Base-by-base conservation (phyloP, 2,797 vertebrate genomes). In the Clarias platycephalus region DNA sequence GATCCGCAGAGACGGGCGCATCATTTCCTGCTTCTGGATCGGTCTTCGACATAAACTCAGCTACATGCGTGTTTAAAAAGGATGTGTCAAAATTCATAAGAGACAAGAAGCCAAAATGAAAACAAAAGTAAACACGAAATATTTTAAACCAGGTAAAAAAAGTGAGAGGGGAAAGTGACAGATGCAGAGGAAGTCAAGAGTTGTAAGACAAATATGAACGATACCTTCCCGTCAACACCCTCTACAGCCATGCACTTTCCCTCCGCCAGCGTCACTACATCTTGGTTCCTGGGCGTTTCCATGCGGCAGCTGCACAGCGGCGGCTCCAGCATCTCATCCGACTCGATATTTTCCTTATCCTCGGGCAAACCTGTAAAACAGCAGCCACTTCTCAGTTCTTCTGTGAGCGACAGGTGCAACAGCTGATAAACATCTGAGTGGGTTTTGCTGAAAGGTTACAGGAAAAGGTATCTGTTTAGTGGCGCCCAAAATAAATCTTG, bases 201-300 rank as follows among this genome's bases (percentile, higher is more conserved):
- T 40, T 7, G 76, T 40, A 24, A 78, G 34, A 78, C 6, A 79
- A 12, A 85, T 3, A 60, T 49, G 18, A 84, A 53, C 20, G 88
- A 90, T 94, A 99, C 98, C 95, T 95, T 95, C 3, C 96, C 96
- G 67, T 98, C 96, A 57, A 93, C 89, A 0, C 96, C 96, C 91
- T 99, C 98, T 0, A 96, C 96, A 83, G 98, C 98, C 98, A 99
- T 99, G 93, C 98, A 99, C 91, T 96, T 97, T 92, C 97, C 96
- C 88, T 97, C 96, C 80, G 93, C 92, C 18, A 95, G 84, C 0
- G 95, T 95, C 81, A 94, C 93, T 89, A 96, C 94, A 88, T 96
- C 96, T 20, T 94, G 95, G 86, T 94, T 96, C 84, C 95, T 94
- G 16, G 98, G 97, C 0, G 97, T 97, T 90, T 99, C 98, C 97